Conservation (phyloP, 1,140 invertebrate genomes). For the Papilio xuthus region DNA sequence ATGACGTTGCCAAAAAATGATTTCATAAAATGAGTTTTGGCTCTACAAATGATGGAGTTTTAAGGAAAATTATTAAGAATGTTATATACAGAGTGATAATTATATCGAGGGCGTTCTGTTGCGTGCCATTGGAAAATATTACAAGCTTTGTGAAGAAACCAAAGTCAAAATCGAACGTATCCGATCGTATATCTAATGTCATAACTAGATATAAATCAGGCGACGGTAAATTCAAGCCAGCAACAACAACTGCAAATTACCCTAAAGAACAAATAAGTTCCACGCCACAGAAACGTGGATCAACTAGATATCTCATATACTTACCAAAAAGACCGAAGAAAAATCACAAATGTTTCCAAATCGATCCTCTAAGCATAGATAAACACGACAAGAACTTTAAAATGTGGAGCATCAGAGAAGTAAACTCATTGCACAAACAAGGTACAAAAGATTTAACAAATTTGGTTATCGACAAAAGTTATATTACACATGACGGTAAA, state of each 20-base stretch:
- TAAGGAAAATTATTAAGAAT: conserved; percentile 29
- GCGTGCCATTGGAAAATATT: conserved; percentile 19
- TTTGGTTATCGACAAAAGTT: conserved; percentile 24
- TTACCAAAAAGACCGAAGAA: conserved; percentile 19
- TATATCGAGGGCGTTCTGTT: conserved; percentile 15
- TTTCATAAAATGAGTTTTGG: conserved; percentile 32
- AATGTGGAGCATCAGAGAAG: conserved; percentile 24
- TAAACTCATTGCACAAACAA: not conserved
- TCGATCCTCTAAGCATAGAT: conserved; percentile 3
- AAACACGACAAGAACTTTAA: conserved; percentile 10
- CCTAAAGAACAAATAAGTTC: not conserved
- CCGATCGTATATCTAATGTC: conserved; percentile 1
- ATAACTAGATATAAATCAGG: conserved; percentile 17
- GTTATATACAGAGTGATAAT: conserved; percentile 22
- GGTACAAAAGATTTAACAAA: not conserved
- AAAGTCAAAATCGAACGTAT: conserved; percentile 20
- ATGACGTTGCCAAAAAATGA: conserved; percentile 28
- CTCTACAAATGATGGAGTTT: conserved; percentile 4
- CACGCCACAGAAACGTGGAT: not conserved
- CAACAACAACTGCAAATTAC: not conserved
- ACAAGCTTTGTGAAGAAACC: conserved; percentile 20
- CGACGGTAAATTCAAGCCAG: not conserved
- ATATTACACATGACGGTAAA: conserved; percentile 13
- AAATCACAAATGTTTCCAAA: conserved; percentile 27
- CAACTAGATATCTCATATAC: conserved; percentile 9